Conservation (phyloP, 1,140 invertebrate species). For the Neodiprion virginianus region DNA sequence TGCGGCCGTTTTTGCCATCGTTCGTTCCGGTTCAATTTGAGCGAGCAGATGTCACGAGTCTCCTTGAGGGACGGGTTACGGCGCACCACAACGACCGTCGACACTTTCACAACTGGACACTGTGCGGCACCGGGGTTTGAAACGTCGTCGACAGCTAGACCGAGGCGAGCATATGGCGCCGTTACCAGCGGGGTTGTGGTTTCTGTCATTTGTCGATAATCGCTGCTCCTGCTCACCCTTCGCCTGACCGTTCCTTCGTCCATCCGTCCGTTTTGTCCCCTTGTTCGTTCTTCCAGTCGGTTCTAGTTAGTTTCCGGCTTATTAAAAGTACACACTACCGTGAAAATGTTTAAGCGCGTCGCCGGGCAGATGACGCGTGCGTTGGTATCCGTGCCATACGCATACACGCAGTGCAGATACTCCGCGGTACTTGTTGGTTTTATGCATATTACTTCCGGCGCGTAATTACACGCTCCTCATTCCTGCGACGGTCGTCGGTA, state of each 20-base stretch:
- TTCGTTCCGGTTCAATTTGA: no score
- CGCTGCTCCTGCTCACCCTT: conserved; percentile 3
- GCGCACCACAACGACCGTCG: not conserved
- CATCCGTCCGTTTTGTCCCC: not conserved
- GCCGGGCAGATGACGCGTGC: conserved; percentile 1
- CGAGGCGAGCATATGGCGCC: not conserved
- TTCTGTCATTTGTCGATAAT: conserved; percentile 7
- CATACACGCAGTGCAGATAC: no score
- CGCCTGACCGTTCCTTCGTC: not conserved
- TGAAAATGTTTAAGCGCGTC: not conserved
- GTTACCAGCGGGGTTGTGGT: not conserved
- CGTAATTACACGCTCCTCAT: not conserved
- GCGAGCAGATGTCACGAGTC: not conserved
- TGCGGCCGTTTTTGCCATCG: no score
- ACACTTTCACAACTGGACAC: not conserved
- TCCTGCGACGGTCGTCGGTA: no score
- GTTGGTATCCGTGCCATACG: no score
- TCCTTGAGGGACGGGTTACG: not conserved
- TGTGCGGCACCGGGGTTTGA: not conserved
- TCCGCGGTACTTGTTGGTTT: not conserved
- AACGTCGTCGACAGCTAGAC: not conserved
- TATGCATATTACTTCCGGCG: conserved; percentile 3
- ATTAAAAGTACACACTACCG: not conserved
- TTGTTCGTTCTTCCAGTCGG: not conserved
- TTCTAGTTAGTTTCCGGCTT: not conserved